Percentiles rank a stretch among this genome's conserved stretches.
These are phyloP conservation scores for Drosophila simulans DNA, from an alignment of 1,140 invertebrate genomes.

Conservation along the genomic window DNA sequence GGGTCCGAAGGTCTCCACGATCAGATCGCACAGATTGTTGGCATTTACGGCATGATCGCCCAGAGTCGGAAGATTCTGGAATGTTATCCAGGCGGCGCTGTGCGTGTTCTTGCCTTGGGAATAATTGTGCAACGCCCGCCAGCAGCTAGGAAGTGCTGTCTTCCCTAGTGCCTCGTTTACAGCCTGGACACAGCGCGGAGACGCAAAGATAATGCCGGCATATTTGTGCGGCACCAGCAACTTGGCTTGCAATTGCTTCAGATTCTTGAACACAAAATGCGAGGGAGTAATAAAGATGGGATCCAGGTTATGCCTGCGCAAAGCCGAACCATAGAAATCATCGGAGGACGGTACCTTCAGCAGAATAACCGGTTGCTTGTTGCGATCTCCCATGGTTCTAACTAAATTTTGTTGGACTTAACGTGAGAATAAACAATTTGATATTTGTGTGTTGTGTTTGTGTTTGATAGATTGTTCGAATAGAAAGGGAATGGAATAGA, in stretches of 20 bases:
- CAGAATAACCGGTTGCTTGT: slow-evolving; percentile 24
- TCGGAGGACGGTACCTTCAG: slow-evolving; percentile 17
- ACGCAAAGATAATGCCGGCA: slow-evolving; percentile 84
- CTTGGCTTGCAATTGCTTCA: slow-evolving; percentile 73
- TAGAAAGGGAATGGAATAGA: not conserved
- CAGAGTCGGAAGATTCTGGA: slow-evolving; percentile 79
- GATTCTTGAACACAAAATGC: slow-evolving; percentile 63
- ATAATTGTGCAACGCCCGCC: slow-evolving; percentile 84
- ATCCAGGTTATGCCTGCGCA: slow-evolving; percentile 32
- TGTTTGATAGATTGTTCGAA: slow-evolving; percentile 7
- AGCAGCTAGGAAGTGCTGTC: slow-evolving; percentile 80
- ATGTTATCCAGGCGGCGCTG: slow-evolving; percentile 71
- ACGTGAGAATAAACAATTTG: slow-evolving; percentile 5
- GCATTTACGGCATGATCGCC: slow-evolving; percentile 84
- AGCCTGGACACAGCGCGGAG: slow-evolving; percentile 85
- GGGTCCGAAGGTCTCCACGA: slow-evolving; percentile 78
- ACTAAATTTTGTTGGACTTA: not conserved
- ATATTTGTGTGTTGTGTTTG: slow-evolving; percentile 1
- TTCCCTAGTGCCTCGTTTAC: slow-evolving; percentile 78
- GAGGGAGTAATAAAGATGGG: slow-evolving; percentile 33
- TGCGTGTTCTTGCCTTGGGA: slow-evolving; percentile 84
- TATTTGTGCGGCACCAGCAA: slow-evolving; percentile 73
- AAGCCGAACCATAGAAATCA: slow-evolving; percentile 12
- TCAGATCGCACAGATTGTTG: slow-evolving; percentile 84
- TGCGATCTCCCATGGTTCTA: slow-evolving; percentile 11